Base-by-base conservation (phyloP, 2,113 vertebrate species). In the Callocephalon fimbriatum region DNA sequence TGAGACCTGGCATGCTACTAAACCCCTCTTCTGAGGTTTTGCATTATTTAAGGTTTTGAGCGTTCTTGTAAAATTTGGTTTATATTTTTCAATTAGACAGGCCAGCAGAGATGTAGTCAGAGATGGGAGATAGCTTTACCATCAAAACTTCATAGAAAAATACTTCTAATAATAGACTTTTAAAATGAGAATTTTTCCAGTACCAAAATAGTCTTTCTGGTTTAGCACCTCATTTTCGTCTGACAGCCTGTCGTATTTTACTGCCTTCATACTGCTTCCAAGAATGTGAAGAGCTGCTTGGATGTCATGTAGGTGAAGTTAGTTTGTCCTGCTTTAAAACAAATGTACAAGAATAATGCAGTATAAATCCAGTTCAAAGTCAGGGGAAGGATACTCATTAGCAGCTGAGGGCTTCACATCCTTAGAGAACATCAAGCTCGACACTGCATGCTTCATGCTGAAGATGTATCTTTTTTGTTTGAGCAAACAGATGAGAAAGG, bases 231-330 rank as follows among this genome's bases (percentile, higher is more conserved):
- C 93, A 72, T 95, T 96, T 94, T 58, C 93, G 88, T 95, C 92
- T 97, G 96, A 96, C 95, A 96, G 91, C 76, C 68, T 92, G 88
- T 97, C 95, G 87, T 91, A 97, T 97, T 95, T 96, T 96, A 91
- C 58, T 95, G 93, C 96, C 86, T 96, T 95, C 86, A 56, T 89
- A 72, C 66, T 87, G 91, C 80, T 89, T 95, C 88, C 93, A 95
- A 91, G 91, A 97, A 82, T 70, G 86, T 89, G 86, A 84, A 91
- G 93, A 91, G 73, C 65, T 96, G 65, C 93, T 92, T 89, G 66
- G 80, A 92, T 95, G 88, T 96, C 95, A 87, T 72, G 65, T 92
- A 95, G 95, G 94, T 97, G 91, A 96, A 95, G 86, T 87, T 92
- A 91, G 76, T 95, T 95, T 94, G 73, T 78, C 93, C 88, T 87